These are phyloP conservation scores for Rhopalosiphum maidis DNA, from an alignment of 1,140 invertebrate genomes.

Conservation along the genomic window DNA sequence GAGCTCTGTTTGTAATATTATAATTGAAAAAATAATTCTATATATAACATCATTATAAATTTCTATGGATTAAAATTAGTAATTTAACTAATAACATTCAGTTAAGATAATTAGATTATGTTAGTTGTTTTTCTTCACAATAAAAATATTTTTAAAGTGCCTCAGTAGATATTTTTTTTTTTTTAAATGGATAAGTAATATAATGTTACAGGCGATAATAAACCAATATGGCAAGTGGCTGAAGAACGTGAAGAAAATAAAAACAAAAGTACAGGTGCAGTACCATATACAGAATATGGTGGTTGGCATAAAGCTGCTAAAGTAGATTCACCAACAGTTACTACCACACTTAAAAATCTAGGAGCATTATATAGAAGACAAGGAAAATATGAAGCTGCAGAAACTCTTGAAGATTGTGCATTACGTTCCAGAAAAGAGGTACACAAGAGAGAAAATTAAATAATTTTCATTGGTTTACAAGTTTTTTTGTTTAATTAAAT, in stretches of 20 bases:
- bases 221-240: constrained; percentile 99
- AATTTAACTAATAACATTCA: background rate
- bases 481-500: background rate
- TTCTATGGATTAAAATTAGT: background rate
- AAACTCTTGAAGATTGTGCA: constrained; percentile 97
- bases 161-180: constrained; percentile 51
- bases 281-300: constrained; percentile 92
- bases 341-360: constrained; percentile 95
- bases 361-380: constrained; percentile 96
- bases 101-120: background rate
- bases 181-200: constrained; percentile 55
- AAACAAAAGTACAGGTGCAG: constrained; percentile 88
- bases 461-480: background rate
- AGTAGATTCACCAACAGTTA: constrained; percentile 96
- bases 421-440: constrained; percentile 92
- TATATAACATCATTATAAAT: background rate
- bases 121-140: background rate
- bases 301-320: constrained; percentile 99
- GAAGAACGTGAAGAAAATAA: constrained; percentile 97
- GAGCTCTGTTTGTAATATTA: no score
- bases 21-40: background rate
- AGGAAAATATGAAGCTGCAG: constrained; percentile 94
- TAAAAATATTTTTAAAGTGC: constrained; percentile 21
- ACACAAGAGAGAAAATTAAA: constrained; percentile 16
- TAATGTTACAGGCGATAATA: constrained; percentile 82